Conservation (phyloP, 2,888 invertebrate species). For the Tricholauxania praeusta region DNA sequence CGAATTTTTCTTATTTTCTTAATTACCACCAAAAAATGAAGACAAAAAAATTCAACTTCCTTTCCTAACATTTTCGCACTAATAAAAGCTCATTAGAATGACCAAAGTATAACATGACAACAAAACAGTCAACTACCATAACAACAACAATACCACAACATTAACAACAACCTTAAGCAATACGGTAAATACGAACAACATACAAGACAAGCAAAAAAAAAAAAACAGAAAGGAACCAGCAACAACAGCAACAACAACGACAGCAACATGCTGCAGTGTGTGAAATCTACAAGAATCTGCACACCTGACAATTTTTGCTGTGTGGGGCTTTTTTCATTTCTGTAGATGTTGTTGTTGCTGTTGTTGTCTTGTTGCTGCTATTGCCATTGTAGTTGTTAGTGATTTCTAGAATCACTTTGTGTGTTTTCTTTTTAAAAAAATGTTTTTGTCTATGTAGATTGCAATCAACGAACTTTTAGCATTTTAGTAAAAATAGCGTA, state of each 20-base stretch:
- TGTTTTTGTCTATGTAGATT: too few relatives aligned
- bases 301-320: constrained; percentile 4
- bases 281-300: constrained; percentile 12
- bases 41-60: too few relatives aligned
- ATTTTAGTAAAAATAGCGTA: too few relatives aligned
- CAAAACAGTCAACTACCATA: not conserved
- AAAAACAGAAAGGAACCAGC: constrained; percentile 3
- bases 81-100: constrained; percentile 26
- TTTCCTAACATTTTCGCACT: too few relatives aligned
- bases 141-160: constrained; percentile 3
- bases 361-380: not conserved
- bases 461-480: too few relatives aligned
- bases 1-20: too few relatives aligned
- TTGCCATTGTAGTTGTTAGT: not conserved
- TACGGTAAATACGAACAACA: constrained; percentile 1
- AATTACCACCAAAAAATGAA: too few relatives aligned
- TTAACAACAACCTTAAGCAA: not conserved
- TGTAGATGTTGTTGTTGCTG: constrained; percentile 2
- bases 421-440: too few relatives aligned
- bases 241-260: too few relatives aligned
- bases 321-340: not conserved
- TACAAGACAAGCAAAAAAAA: not conserved
- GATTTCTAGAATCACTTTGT: too few relatives aligned
- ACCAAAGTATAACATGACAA: constrained; percentile 33
- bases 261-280: not conserved